Evolutionary conservation across 2,888 invertebrate species (phyloP).

Genomic region (Orchesellides sinensis): DNA sequence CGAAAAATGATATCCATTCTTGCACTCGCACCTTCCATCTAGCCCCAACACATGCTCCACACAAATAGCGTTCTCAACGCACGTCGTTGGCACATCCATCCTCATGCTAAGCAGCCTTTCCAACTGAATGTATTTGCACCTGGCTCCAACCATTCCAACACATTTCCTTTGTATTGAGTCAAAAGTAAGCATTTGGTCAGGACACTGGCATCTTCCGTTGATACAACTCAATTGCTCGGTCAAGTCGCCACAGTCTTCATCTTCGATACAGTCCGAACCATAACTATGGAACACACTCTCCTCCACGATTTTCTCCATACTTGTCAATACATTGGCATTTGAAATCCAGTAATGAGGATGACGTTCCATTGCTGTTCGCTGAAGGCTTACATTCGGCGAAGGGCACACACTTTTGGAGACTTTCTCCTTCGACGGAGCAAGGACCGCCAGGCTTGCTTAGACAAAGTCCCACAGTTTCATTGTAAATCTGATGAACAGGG

Average conservation of each 20-base stretch:
- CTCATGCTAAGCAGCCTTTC: slow-evolving; percentile 33
- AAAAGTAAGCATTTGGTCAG: slow-evolving; percentile 44
- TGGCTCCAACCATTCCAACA: slow-evolving; percentile 56
- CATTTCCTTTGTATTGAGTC: slow-evolving; percentile 48
- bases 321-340: slow-evolving; percentile 44
- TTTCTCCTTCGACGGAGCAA: slow-evolving; percentile 32
- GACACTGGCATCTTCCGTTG: slow-evolving; percentile 56
- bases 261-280: slow-evolving; percentile 34
- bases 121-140: slow-evolving; percentile 47
- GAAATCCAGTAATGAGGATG: not conserved
- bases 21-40: slow-evolving; percentile 62
- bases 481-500: slow-evolving; percentile 60
- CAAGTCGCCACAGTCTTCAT: slow-evolving; percentile 51
- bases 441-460: slow-evolving; percentile 64
- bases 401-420: slow-evolving; percentile 30
- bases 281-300: slow-evolving; percentile 53
- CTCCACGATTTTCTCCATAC: slow-evolving; percentile 52
- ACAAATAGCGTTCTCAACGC: slow-evolving; percentile 53
- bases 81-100: slow-evolving; percentile 51
- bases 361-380: not conserved
- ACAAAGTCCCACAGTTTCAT: slow-evolving; percentile 51
- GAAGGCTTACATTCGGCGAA: slow-evolving; percentile 4
- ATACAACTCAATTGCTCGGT: slow-evolving; percentile 55
- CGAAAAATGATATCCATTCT: slow-evolving; percentile 33
- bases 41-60: slow-evolving; percentile 49